Base-by-base conservation (phyloP, 2,888 invertebrate genomes). In the Encarsia formosa region DNA sequence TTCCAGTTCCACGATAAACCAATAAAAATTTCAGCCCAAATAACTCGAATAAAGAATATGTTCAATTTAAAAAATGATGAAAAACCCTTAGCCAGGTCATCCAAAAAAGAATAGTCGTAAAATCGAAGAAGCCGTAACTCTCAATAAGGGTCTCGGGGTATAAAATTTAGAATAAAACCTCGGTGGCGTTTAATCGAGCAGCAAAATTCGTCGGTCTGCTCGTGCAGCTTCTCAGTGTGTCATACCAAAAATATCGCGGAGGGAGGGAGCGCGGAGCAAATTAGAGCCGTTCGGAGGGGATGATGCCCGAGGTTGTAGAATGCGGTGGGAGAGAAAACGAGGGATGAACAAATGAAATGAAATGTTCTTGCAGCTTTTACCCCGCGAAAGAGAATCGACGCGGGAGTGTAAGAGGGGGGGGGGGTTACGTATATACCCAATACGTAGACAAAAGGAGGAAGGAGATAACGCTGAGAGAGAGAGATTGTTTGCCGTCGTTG, bases 331-430 rank as follows among this genome's bases (percentile, higher is more conserved):
- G 54, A 54, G 62, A 60, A 62, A 55, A 59, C 57, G 64, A 61
- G 63, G 67, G 62, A 65, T 62, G 69, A 71, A 70, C 71, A 70
- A 71, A 71, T 70, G 68, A 70, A 71, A 70, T 67, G 69, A 70
- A 71, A 71, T 67, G 69, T 69, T 68, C 67, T 66, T 68, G 64
- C 67, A 62, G 61, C 61, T 63, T 60, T 59, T 61, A 59, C 63
- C 63, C 62, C 63, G 56, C 29, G 54, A 39, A 26, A 22, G n/a
- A 6, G 32, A n/a, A n/a, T n/a, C n/a, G n/a, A n/a, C n/a, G n/a
- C n/a, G n/a, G 29, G 37, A 31, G 38, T 11, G 29, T 34, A 34
- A 43, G 40, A 46, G 31, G 32, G 29, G 24, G 24, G n/a, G 31
- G 3, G 37, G 37, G 9, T 13, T 34, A 34, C 8, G n/a, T 37